These are phyloP conservation scores for Maccullochella peelii DNA, from an alignment of 2,113 vertebrate genomes.

Conservation along the genomic window DNA sequence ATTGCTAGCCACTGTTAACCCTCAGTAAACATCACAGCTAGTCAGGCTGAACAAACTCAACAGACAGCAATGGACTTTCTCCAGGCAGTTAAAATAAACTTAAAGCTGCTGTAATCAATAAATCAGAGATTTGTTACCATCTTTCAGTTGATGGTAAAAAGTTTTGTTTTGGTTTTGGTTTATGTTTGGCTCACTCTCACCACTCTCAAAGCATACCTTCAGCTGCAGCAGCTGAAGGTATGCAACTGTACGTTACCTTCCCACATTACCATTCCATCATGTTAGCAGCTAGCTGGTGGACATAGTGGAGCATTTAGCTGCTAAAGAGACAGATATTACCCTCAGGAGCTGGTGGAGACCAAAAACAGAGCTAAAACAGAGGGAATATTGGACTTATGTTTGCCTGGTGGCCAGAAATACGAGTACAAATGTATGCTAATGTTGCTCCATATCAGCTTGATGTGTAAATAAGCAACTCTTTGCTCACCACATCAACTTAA, in stretches of 20 bases:
- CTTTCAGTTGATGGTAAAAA: not conserved
- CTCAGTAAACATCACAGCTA: not conserved
- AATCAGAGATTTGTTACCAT: too few species aligned
- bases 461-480: not conserved
- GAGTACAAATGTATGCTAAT: not conserved
- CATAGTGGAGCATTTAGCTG: too few species aligned
- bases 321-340: too few species aligned
- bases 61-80: not conserved
- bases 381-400: too few species aligned
- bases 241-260: not conserved
- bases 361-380: too few species aligned
- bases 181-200: not conserved
- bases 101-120: not conserved
- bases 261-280: not conserved
- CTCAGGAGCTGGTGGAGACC: too few species aligned
- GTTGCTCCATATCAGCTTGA: not conserved
- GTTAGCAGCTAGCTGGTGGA: too few species aligned
- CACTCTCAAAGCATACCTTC: not conserved
- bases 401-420: too few species aligned
- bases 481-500: not conserved
- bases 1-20: not conserved
- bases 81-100: not conserved
- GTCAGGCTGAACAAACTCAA: not conserved
- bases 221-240: not conserved
- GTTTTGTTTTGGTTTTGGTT: not conserved